Evolutionary conservation across 1,140 invertebrate species (phyloP).

Genomic region (Lordiphosa clarofinis): DNA sequence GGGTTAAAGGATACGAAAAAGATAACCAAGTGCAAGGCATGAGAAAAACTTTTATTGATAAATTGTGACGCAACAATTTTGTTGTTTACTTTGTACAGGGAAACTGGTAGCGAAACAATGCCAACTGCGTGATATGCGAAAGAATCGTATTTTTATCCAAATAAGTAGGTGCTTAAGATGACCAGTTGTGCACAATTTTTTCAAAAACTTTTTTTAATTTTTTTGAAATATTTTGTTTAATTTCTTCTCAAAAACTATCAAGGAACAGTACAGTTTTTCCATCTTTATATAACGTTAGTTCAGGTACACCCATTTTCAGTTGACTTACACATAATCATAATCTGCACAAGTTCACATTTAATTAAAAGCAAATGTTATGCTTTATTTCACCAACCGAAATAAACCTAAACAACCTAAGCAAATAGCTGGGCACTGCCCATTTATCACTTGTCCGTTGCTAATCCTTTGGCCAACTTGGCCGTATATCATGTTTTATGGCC

Average conservation of each 20-base stretch:
- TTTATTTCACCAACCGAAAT: slow-evolving; percentile 73
- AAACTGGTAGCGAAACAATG: not conserved
- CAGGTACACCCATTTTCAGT: too few species aligned
- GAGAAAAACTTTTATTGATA: slow-evolving; percentile 75
- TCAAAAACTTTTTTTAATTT: too few species aligned
- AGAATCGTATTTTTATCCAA: too few species aligned
- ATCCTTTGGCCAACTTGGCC: slow-evolving; percentile 67
- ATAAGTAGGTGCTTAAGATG: too few species aligned
- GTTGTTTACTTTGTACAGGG: not conserved
- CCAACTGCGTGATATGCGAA: not conserved
- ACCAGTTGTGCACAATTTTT: too few species aligned
- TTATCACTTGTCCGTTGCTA: slow-evolving; percentile 61
- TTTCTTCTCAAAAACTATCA: too few species aligned
- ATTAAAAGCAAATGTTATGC: slow-evolving; percentile 75
- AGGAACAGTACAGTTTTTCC: too few species aligned
- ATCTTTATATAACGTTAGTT: too few species aligned
- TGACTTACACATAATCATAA: slow-evolving; percentile 8
- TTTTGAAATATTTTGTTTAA: too few species aligned
- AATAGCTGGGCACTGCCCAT: slow-evolving; percentile 51
- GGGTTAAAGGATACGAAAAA: slow-evolving; percentile 61
- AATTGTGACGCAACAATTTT: slow-evolving; percentile 50
- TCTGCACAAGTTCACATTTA: slow-evolving; percentile 43
- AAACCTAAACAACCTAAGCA: slow-evolving; percentile 56
- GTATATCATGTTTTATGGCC: slow-evolving; percentile 76
- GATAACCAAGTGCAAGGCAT: slow-evolving; percentile 33